A percentile compares a stretch with the other conserved stretches of the same genome.
Conservation (phyloP, 2,797 vertebrate genomes). For the Smutsia gigantea region DNA sequence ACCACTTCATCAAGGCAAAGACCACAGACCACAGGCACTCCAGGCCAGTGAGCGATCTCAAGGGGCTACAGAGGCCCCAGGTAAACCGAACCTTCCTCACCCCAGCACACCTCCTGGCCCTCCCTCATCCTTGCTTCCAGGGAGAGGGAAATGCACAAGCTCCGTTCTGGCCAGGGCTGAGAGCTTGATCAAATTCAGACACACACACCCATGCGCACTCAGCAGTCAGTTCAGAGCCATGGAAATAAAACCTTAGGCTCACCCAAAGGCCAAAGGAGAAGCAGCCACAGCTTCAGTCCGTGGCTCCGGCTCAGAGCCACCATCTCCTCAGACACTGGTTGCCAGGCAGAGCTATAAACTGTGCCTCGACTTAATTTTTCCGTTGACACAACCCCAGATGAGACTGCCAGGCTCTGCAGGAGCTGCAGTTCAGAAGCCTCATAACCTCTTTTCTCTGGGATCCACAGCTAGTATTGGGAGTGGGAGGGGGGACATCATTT, state of each 20-base stretch:
- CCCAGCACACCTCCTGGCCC: not conserved
- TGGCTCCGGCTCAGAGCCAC: slow-evolving; percentile 29
- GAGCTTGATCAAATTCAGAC: slow-evolving; percentile 7
- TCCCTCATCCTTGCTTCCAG: not conserved
- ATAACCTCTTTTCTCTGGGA: not conserved
- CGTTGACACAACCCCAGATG: slow-evolving; percentile 38
- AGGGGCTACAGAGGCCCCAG: not conserved
- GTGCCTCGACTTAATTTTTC: slow-evolving; percentile 76
- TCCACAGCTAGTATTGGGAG: not conserved
- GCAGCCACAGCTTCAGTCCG: slow-evolving; percentile 33
- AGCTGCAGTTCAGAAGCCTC: not conserved
- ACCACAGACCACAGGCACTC: not conserved
- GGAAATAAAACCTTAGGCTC: slow-evolving; percentile 60
- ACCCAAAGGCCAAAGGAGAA: slow-evolving; percentile 53
- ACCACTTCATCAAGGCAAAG: not conserved
- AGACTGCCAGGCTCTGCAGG: slow-evolving; percentile 48
- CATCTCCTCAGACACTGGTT: not conserved
- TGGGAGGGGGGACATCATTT: not conserved
- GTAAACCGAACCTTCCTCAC: not conserved
- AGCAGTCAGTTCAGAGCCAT: slow-evolving; percentile 39
- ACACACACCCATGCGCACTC: slow-evolving; percentile 44
- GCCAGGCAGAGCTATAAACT: slow-evolving; percentile 67
- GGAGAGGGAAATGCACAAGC: not conserved
- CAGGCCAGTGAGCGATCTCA: not conserved
- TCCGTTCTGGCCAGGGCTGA: not conserved